Percentiles rank a stretch among this genome's conserved stretches.
Evolutionary conservation across 2,797 vertebrate genomes (phyloP).

Genomic region (Falco cherrug): DNA sequence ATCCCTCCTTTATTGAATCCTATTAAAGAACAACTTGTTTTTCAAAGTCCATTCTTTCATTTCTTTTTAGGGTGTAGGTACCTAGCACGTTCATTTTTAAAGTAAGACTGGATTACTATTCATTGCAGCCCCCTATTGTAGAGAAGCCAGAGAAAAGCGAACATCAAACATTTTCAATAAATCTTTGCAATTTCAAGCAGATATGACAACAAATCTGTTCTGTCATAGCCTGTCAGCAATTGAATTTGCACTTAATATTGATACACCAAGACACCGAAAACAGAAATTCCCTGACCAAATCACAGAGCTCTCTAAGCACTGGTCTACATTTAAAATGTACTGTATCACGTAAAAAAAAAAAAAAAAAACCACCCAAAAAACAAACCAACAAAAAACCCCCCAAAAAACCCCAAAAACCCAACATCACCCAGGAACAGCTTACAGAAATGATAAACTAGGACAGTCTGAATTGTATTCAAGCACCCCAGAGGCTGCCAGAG

Average conservation of each 20-base stretch:
- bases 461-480: background rate
- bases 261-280: constrained; percentile 19
- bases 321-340: constrained; percentile 6
- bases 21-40: background rate
- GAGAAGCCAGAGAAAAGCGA: background rate
- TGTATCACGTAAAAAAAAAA: background rate
- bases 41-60: background rate
- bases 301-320: constrained; percentile 20
- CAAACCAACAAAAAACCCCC: no score
- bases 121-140: background rate
- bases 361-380: no score
- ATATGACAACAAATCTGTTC: constrained; percentile 55
- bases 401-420: no score
- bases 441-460: background rate
- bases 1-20: background rate
- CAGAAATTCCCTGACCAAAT: constrained; percentile 55
- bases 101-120: background rate
- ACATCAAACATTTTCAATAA: constrained; percentile 32
- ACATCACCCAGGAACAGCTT: background rate
- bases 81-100: background rate
- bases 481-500: background rate
- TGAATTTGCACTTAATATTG: constrained; percentile 59
- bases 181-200: background rate
- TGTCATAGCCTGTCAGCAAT: constrained; percentile 42
- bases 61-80: background rate